phyloP scores from a whole-genome alignment of 2,113 vertebrate genomes.

The Apteryx owenii region DNA sequence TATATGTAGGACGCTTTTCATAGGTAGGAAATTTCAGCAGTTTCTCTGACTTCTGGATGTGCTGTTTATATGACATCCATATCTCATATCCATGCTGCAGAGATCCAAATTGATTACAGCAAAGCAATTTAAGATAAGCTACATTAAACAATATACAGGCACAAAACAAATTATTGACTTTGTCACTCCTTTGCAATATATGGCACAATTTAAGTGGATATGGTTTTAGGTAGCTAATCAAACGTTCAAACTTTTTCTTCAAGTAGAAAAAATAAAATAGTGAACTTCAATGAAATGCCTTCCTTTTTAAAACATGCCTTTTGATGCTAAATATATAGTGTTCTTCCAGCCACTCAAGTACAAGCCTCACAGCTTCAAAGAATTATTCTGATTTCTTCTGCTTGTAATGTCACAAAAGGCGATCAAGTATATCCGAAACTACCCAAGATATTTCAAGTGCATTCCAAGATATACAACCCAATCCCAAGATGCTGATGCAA shows the following conservation, averaged over 20 bases:
- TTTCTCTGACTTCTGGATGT: background rate
- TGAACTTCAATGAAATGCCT: background rate
- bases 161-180: background rate
- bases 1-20: too few relatives aligned
- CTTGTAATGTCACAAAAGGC: background rate
- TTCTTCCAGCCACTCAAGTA: background rate
- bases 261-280: background rate
- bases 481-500: background rate
- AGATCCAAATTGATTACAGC: background rate
- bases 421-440: background rate
- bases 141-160: background rate
- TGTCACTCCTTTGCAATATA: background rate
- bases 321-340: background rate
- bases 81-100: background rate
- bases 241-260: background rate
- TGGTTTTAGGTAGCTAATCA: background rate
- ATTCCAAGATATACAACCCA: background rate
- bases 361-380: background rate
- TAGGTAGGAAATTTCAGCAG: background rate
- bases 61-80: background rate
- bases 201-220: background rate
- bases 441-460: background rate
- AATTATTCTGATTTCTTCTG: background rate
- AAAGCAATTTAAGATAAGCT: background rate
- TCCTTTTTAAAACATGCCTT: background rate